phyloP scores from a whole-genome alignment of 2,888 invertebrate species.

The Serrognathus titanus region DNA sequence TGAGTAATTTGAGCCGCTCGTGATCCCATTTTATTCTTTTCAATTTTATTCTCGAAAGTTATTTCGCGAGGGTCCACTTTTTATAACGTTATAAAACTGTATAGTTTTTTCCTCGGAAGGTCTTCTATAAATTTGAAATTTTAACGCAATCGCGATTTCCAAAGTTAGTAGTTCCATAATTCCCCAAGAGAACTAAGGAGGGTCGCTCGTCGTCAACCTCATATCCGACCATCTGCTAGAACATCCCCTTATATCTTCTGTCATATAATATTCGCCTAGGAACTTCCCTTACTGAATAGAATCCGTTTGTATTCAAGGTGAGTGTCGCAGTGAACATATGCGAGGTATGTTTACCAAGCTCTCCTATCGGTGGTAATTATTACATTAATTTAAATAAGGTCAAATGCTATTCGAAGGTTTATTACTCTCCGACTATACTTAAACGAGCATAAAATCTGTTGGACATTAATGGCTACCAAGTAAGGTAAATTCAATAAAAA shows the following conservation, averaged over 20 bases:
- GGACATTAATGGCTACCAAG: too few species aligned
- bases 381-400: too few species aligned
- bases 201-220: conserved; percentile 16
- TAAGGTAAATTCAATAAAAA: too few species aligned
- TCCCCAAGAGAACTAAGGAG: conserved; percentile 18
- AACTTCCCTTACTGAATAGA: too few species aligned
- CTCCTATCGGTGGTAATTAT: too few species aligned
- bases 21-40: neutral
- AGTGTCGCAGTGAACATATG: too few species aligned
- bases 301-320: too few species aligned
- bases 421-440: too few species aligned
- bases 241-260: conserved; percentile 20
- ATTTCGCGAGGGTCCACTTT: neutral
- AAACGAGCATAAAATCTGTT: too few species aligned
- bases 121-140: conserved; percentile 15
- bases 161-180: conserved; percentile 19
- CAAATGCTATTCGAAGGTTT: too few species aligned
- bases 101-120: neutral
- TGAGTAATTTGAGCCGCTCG: conserved; percentile 1
- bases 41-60: neutral
- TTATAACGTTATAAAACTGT: neutral
- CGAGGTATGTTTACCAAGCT: too few species aligned
- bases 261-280: conserved; percentile 9
- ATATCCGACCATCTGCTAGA: conserved; percentile 17
- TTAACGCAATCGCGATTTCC: conserved; percentile 18